Conservation (phyloP, 2,888 invertebrate genomes). For the Plemyria rubiginata region DNA sequence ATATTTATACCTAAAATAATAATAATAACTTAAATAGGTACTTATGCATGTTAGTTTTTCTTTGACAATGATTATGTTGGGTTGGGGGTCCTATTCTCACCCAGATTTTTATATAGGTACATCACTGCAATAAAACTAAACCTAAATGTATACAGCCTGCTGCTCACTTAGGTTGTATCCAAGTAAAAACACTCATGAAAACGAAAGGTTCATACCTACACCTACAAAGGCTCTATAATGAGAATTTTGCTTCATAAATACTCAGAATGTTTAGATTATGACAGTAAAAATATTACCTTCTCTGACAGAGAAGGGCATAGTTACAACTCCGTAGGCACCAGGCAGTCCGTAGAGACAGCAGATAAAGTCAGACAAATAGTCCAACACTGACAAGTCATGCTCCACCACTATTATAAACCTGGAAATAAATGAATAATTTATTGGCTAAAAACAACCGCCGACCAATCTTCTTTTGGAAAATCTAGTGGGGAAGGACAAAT, state of each 20-base stretch:
- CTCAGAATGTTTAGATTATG: background rate
- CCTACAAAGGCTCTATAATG: no score
- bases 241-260: no score
- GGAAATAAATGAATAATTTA: conserved; percentile 41
- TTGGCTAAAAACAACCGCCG: background rate
- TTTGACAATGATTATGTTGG: no score
- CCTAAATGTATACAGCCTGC: no score
- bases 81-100: no score
- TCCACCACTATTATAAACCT: conserved; percentile 99
- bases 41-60: background rate
- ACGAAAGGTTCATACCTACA: no score
- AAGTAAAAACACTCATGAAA: no score
- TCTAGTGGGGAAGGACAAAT: no score
- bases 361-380: conserved; percentile 99
- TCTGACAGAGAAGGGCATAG: conserved; percentile 99
- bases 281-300: conserved; percentile 88
- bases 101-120: no score
- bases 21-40: no score
- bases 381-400: conserved; percentile 99
- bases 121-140: no score
- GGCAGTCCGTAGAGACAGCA: conserved; percentile 99
- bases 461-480: background rate
- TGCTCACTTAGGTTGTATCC: no score
- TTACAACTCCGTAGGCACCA: conserved; percentile 99
- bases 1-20: conserved; percentile 97